phyloP scores from a whole-genome alignment of 1,140 invertebrate genomes.

The Caenorhabditis briggsae region DNA sequence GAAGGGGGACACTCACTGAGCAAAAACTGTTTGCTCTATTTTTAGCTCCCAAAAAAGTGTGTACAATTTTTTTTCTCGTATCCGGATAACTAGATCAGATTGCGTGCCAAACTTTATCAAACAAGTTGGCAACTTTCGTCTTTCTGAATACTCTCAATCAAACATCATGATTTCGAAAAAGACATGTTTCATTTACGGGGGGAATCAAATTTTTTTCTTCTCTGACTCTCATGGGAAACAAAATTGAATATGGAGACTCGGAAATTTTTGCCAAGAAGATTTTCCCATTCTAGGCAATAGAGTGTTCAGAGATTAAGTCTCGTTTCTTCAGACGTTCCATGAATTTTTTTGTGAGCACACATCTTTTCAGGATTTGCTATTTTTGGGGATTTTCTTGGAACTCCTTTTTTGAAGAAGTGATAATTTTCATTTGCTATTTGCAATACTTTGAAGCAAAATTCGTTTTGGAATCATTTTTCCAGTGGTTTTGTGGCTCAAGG shows the following conservation, averaged over 20 bases:
- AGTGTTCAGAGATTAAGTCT: not conserved
- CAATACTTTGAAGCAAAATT: too few species aligned
- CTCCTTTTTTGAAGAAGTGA: too few species aligned
- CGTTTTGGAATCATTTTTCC: too few species aligned
- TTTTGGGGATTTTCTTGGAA: too few species aligned
- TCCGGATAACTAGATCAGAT: not conserved
- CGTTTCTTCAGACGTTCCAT: not conserved
- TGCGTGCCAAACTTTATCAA: not conserved
- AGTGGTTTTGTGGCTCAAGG: too few species aligned
- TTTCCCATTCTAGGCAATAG: not conserved
- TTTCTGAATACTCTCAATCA: constrained; percentile 22
- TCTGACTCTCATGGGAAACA: not conserved
- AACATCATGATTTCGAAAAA: not conserved
- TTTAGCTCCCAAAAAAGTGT: not conserved
- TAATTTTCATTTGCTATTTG: too few species aligned
- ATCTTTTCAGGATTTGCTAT: not conserved
- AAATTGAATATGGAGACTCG: not conserved
- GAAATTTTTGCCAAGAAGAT: not conserved
- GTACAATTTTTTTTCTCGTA: not conserved
- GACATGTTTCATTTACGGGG: not conserved
- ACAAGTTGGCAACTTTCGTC: not conserved
- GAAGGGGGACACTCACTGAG: too few species aligned
- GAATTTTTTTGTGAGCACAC: not conserved
- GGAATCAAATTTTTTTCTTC: not conserved
- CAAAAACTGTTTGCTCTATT: too few species aligned